Percentiles rank a stretch among this genome's conserved stretches.
Evolutionary conservation across 2,797 vertebrate genomes (phyloP).

Genomic region (Hafferia zeledoni): DNA sequence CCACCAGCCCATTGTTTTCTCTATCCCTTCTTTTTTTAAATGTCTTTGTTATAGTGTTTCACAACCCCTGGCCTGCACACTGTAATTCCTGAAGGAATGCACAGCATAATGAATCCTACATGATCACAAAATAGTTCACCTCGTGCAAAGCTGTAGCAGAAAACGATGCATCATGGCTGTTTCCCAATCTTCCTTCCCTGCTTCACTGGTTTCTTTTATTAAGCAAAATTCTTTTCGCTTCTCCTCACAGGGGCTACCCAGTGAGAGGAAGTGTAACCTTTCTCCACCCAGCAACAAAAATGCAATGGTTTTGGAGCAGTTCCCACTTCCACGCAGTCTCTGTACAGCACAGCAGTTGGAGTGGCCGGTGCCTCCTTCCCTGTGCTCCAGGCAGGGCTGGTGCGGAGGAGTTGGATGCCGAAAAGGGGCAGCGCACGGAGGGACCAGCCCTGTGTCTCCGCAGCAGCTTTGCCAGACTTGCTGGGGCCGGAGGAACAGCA

Average conservation of each 20-base stretch:
- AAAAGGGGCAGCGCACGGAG: rapidly evolving
- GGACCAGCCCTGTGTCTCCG: background rate
- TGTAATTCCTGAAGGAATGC: conserved; percentile 17
- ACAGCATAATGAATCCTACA: background rate
- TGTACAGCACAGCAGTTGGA: no score
- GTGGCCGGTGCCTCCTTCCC: background rate
- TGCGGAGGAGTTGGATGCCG: no score
- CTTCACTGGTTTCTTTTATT: background rate
- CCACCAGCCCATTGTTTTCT: background rate
- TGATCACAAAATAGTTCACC: background rate
- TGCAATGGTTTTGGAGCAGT: background rate
- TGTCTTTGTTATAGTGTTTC: background rate
- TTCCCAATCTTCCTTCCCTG: background rate
- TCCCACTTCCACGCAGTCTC: background rate
- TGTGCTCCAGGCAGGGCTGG: no score
- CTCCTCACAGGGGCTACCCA: background rate
- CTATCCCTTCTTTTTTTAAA: background rate
- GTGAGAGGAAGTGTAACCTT: background rate
- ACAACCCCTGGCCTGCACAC: background rate
- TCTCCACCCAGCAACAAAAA: background rate
- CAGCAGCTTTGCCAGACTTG: background rate
- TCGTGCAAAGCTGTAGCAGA: background rate
- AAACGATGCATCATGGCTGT: background rate
- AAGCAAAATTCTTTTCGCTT: background rate
- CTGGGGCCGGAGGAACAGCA: background rate